Conservation (phyloP, 2,113 vertebrate genomes). For the Erinaceus europaeus region DNA sequence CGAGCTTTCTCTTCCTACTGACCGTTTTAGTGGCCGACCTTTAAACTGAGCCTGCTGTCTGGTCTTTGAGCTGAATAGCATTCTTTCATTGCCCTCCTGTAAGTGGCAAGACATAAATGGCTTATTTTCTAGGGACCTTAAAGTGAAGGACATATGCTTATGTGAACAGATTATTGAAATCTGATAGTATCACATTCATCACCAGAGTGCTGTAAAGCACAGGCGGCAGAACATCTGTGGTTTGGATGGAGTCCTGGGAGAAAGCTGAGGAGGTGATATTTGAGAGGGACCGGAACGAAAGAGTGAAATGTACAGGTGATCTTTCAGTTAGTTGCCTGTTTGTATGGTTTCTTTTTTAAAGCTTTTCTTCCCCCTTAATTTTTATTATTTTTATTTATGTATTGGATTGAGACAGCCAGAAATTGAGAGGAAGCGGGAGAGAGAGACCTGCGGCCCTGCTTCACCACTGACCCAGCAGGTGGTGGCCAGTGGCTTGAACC, state of each 20-base stretch:
- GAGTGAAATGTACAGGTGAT: not conserved
- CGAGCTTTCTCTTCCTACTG: slow-evolving; percentile 4
- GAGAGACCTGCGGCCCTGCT: too few species aligned
- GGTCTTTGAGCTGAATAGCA: slow-evolving; percentile 14
- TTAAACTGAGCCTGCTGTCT: slow-evolving; percentile 6
- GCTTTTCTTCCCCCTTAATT: too few species aligned
- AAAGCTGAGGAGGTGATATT: not conserved
- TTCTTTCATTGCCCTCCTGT: not conserved
- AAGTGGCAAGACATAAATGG: not conserved
- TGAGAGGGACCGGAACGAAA: not conserved
- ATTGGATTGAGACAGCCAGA: too few species aligned
- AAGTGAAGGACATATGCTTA: not conserved
- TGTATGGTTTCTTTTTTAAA: not conserved
- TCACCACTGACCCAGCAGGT: too few species aligned
- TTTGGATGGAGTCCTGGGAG: not conserved
- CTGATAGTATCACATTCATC: not conserved
- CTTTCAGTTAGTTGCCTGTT: not conserved
- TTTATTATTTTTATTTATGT: too few species aligned
- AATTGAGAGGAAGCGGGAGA: too few species aligned
- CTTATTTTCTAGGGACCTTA: not conserved
- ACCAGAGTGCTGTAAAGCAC: not conserved
- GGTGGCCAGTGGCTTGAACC: too few species aligned
- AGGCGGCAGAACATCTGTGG: not conserved
- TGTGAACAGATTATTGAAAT: not conserved
- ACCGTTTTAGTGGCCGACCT: not conserved